Evolutionary conservation across 1,140 invertebrate species (phyloP).

Genomic region (Drosophila truncata): DNA sequence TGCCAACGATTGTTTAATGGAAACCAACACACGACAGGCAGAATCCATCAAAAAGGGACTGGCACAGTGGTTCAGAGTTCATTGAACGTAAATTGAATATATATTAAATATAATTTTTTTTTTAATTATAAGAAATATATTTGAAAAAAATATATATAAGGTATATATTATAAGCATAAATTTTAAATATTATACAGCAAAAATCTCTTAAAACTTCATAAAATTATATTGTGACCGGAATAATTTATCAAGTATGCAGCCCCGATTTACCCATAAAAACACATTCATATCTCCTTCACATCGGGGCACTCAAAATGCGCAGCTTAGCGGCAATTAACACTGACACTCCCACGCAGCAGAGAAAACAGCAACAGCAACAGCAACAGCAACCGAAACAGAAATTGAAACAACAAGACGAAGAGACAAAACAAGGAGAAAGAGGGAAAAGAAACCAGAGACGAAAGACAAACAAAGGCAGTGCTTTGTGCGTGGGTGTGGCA

Average conservation of each 20-base stretch:
- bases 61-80: constrained; percentile 23
- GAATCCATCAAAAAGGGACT: constrained; percentile 18
- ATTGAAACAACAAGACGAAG: constrained; percentile 16
- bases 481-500: constrained; percentile 65
- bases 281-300: constrained; percentile 42
- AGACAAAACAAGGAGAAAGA: constrained; percentile 36
- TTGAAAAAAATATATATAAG: too few species aligned
- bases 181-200: too few species aligned
- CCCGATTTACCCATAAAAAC: constrained; percentile 55
- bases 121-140: background rate
- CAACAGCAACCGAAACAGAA: constrained; percentile 29
- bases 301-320: constrained; percentile 58
- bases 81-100: background rate
- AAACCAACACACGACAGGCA: constrained; percentile 7
- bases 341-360: constrained; percentile 73
- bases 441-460: constrained; percentile 24
- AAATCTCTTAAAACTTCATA: background rate
- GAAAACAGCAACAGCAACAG: constrained; percentile 18
- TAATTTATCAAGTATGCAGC: constrained; percentile 45
- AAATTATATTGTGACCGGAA: constrained; percentile 8
- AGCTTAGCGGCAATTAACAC: constrained; percentile 77
- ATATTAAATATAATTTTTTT: background rate
- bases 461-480: constrained; percentile 62
- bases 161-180: too few species aligned
- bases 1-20: constrained; percentile 37